Base-by-base conservation (phyloP, 2,797 vertebrate genomes). In the Sebastes reedi region DNA sequence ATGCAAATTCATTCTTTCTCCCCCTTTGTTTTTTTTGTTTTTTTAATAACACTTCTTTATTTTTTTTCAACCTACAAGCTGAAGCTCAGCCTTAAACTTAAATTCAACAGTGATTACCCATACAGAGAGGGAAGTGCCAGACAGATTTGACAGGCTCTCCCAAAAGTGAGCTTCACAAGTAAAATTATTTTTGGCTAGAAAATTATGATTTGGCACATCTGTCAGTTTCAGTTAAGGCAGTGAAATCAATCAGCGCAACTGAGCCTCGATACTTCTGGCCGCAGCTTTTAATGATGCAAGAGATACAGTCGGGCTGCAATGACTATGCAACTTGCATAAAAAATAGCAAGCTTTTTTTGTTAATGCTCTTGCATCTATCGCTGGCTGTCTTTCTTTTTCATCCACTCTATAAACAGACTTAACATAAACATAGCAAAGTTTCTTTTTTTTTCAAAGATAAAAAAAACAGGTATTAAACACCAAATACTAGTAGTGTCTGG, bases 171-270 rank as follows among this genome's bases (percentile, higher is more conserved):
- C 69, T 71, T 81, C 80, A 58, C 54, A 67, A 81, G 46, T 30
- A 22, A 81, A 85, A 84, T 55, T 14, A 84, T 82, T 72, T 89
- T 88, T 86, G 82, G 83, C 82, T 46, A 32, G n/a, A 83, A 83
- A 68, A 88, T 86, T 56, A 75, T 24, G 42, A 92, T 95, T 95
- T 95, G 94, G 94, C 95, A 95, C 93, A 89, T 93, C 79, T 91
- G 90, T 94, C 90, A 85, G 92, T 87, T 89, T 85, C 79, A 64
- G 86, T 94, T 91, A 93, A 93, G 92, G 94, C 94, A 92, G 85
- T 55, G 79, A 84, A 91, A 87, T 92, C 85, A 85, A 89, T 93
- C 90, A 84, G 81, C 30, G 14, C 72, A 60, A 77, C 65, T 61
- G 79, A 87, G 85, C 80, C 79, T 77, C 78, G n/a, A 76, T 66